These are phyloP conservation scores for Drosophila sp. DNA, from an alignment of 1,140 invertebrate species.

Conservation along the genomic window DNA sequence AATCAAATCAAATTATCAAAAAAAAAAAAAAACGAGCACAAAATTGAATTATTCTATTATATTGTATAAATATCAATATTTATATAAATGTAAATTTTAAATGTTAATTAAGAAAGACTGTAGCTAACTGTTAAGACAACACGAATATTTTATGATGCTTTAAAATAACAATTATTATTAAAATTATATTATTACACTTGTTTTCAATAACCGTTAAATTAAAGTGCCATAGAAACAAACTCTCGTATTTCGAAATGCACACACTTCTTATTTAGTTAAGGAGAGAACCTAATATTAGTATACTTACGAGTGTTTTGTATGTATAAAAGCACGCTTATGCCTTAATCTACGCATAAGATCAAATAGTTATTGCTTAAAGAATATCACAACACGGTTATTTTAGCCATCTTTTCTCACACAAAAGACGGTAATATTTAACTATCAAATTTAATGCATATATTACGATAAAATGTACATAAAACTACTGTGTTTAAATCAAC, in stretches of 20 bases:
- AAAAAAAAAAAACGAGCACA: constrained; percentile 40
- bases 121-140: constrained; percentile 72
- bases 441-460: constrained; percentile 12
- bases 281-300: constrained; percentile 8
- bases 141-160: constrained; percentile 32
- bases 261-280: constrained; percentile 22
- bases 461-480: too few relatives aligned
- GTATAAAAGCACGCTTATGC: constrained; percentile 36
- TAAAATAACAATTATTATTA: constrained; percentile 6
- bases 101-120: constrained; percentile 78
- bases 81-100: constrained; percentile 49
- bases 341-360: constrained; percentile 26
- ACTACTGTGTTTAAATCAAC: constrained; percentile 46
- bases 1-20: constrained; percentile 12
- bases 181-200: constrained; percentile 6
- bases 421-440: background rate
- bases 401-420: background rate
- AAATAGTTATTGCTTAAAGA: constrained; percentile 35
- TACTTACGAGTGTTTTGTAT: background rate
- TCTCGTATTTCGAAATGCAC: background rate
- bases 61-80: constrained; percentile 53
- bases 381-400: constrained; percentile 9
- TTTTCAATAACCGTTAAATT: background rate
- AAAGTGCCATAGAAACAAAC: background rate
- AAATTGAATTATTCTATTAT: constrained; percentile 45